Conservation (phyloP, 1,140 invertebrate genomes). For the Cylas formicarius region DNA sequence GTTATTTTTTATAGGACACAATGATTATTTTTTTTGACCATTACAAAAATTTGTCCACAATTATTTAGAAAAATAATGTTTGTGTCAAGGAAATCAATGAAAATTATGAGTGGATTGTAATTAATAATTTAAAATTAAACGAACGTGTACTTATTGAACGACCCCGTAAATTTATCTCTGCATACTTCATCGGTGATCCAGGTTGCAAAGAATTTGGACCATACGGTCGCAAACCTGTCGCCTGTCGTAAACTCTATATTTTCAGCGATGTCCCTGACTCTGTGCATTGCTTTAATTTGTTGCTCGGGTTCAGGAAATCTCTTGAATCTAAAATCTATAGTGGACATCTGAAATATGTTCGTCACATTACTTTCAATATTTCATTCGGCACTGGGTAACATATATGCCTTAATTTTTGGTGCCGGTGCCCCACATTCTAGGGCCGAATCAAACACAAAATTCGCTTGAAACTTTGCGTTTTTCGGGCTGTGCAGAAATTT, state of each 20-base stretch:
- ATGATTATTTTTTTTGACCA: too few relatives aligned
- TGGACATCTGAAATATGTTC: constrained; percentile 42
- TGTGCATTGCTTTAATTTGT: constrained; percentile 69
- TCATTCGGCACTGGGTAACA: neutral
- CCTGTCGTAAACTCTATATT: constrained; percentile 51
- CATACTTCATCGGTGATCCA: constrained; percentile 71
- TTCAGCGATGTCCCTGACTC: constrained; percentile 50
- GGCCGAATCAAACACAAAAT: constrained; percentile 56
- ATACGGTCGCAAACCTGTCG: constrained; percentile 55
- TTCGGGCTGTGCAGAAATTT: constrained; percentile 62
- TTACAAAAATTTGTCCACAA: too few relatives aligned
- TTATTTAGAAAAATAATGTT: too few relatives aligned
- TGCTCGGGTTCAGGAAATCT: constrained; percentile 54
- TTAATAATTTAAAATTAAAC: too few relatives aligned
- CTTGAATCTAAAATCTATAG: constrained; percentile 55
- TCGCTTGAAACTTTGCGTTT: constrained; percentile 60
- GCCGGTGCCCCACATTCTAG: constrained; percentile 54
- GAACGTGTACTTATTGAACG: too few relatives aligned
- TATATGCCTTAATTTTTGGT: constrained; percentile 48
- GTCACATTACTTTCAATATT: neutral
- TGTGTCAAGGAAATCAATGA: too few relatives aligned
- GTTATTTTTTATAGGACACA: too few relatives aligned
- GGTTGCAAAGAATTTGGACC: constrained; percentile 61
- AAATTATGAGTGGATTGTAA: too few relatives aligned
- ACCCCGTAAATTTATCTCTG: constrained; percentile 3